Base-by-base conservation (phyloP, 2,797 vertebrate genomes). In the Arrhamphus sclerolepis region DNA sequence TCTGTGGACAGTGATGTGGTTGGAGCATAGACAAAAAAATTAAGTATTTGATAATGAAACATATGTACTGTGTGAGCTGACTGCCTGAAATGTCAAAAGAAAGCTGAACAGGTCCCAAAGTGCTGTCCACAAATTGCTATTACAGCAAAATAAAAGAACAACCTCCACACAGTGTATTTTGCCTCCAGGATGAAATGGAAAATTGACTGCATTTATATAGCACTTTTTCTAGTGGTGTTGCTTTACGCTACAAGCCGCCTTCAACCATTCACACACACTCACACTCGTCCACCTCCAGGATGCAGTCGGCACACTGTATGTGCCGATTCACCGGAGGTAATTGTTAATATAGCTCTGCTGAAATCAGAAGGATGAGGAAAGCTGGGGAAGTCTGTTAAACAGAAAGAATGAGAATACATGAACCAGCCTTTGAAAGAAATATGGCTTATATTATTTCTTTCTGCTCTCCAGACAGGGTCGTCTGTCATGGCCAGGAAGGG, bases 391-490 rank as follows among this genome's bases (percentile, higher is more conserved):
- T 66, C 69, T 28, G 68, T 83, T 91, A 82, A 90, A 91, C 61
- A 85, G 71, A 85, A 87, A 87, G 77, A 89, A 92, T 87, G 85
- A 88, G 89, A 79, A 85, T 83, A 78, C 86, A 87, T 62, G 72
- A 72, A 72, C 72, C 67, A 75, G 86, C 68, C 83, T 87, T 90
- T 90, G 83, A 91, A 92, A 91, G 89, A 92, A 92, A 92, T 89
- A 92, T 87, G 83, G 87, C 86, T 84, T 74, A 69, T 89, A 91
- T 91, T 91, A 90, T 89, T 91, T 86, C 78, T 83, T 79, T 84
- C 81, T 86, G 68, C 75, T 86, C 75, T 75, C 61, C 68, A 89
- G 91, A 91, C 88, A 91, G 85, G 88, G 87, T 84, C 85, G 91
- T 93, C 89, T 89, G 89, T 93, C 92, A 92, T 87, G 77, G 75